Conservation (phyloP, 2,797 vertebrate genomes). For the Danio choprae region DNA sequence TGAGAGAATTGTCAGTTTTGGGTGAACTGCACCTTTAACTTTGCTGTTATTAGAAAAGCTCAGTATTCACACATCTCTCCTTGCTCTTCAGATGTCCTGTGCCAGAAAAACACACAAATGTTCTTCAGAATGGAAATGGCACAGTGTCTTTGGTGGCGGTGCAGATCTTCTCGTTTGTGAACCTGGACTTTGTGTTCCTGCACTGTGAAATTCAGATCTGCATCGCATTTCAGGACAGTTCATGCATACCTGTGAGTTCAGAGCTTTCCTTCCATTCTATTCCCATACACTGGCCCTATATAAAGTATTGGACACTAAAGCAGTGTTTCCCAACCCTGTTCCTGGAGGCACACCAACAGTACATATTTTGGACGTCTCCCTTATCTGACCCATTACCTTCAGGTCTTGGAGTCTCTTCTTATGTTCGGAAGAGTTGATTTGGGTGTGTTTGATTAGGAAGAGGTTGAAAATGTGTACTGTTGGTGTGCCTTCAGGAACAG, state of each 20-base stretch:
- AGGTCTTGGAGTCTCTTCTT: too few relatives aligned
- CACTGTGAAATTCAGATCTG: constrained; percentile 89
- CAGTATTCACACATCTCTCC: constrained; percentile 27
- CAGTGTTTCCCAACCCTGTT: too few relatives aligned
- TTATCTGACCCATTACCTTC: too few relatives aligned
- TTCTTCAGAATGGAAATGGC: constrained; percentile 86
- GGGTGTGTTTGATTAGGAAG: too few relatives aligned
- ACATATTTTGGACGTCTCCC: too few relatives aligned
- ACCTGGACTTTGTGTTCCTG: constrained; percentile 83
- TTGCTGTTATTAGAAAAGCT: neutral
- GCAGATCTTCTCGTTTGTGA: constrained; percentile 85
- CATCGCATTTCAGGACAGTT: constrained; percentile 69
- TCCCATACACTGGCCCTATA: neutral
- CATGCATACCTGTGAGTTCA: constrained; percentile 83
- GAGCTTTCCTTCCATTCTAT: neutral
- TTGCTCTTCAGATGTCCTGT: constrained; percentile 82
- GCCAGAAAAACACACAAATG: constrained; percentile 72
- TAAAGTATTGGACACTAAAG: neutral
- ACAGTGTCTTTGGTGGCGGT: constrained; percentile 84
- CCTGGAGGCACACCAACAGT: too few relatives aligned
- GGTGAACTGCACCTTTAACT: neutral
- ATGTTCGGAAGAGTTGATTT: too few relatives aligned
- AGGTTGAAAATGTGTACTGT: too few relatives aligned
- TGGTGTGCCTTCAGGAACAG: too few relatives aligned
- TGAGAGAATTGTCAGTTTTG: too few relatives aligned